Evolutionary conservation across 1,140 invertebrate species (phyloP), one percentile per base, ranked within the genome.

Genomic region (Drosophila azteca): DNA sequence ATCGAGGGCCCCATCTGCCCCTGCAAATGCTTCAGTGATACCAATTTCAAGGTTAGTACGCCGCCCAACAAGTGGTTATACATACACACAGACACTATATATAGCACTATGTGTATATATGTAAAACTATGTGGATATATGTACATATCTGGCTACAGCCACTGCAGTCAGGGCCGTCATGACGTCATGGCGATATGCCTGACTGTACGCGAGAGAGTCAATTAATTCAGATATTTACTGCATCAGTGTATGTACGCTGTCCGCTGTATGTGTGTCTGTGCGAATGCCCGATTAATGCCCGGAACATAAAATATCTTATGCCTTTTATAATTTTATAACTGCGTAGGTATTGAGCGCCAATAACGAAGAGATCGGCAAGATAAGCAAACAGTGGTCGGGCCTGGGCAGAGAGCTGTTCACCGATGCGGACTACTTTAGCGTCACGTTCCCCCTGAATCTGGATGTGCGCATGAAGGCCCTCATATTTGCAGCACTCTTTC

Each of bases 1-100:
- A 94, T 97, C 73, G 93, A 94, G 85, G 96, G 96, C 5, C 95
- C 96, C 3, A 82, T 94, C 39, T 94, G 94, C 80, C 93, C 93
- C 1, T 93, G 91, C 66, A 93, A 92, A 46, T 92, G 94, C 26
- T 95, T 94, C 91, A 94, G 94, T n/a, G 93, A 95, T 80, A 94
- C 95, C 22, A 93, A 77, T 26, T 70, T 87, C 65, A 82, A 88
- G 77, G 84, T 89, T 66, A 83, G 79, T 80, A 26, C 9, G 35
- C 39, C 13, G 24, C 24, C 29, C 78, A 79, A 79, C 69, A 79
- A 80, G 71, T 64, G 70, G 52, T 55, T 75, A 61, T 43, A 55
- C 55, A 46, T 53, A 49, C 9, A 35, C 53, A 62, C 60, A 41
- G 45, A 17, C 29, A 70, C 35, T 7, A 6, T 3, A 58, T 13